A percentile compares a stretch with the other conserved stretches of the same genome.
These are phyloP conservation scores for Meandrina meandrites DNA, from an alignment of 92 coral and sea anemone genomes.

Conservation along the genomic window DNA sequence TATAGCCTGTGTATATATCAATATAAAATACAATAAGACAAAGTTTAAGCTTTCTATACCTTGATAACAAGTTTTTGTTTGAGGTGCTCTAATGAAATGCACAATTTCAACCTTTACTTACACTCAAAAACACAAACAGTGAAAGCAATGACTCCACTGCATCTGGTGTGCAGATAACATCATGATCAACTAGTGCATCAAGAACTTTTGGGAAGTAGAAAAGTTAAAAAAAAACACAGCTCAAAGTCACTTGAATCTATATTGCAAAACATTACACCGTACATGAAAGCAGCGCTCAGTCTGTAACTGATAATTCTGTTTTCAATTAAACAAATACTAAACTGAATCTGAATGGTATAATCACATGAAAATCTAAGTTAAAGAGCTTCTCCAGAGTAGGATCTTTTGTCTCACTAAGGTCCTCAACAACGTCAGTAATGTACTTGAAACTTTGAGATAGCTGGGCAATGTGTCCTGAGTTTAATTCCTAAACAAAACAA, in stretches of 20 bases:
- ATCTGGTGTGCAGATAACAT: constrained; percentile 39
- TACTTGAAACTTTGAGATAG: constrained; percentile 18
- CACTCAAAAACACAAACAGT: constrained; percentile 1
- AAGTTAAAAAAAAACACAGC: background rate
- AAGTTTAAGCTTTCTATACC: background rate
- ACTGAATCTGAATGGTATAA: constrained; percentile 32
- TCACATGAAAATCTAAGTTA: constrained; percentile 31
- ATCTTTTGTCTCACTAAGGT: background rate
- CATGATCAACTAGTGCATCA: constrained; percentile 2
- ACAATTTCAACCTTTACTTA: constrained; percentile 1
- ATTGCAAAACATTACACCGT: background rate
- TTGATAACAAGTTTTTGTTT: background rate
- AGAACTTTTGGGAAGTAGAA: constrained; percentile 29
- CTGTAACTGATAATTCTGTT: background rate
- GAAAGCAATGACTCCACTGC: constrained; percentile 25
- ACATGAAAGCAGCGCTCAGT: background rate
- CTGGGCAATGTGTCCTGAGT: constrained; percentile 22
- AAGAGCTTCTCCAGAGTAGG: constrained; percentile 23
- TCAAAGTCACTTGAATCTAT: constrained; percentile 22
- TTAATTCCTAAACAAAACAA: constrained; percentile 16
- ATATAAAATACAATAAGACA: background rate
- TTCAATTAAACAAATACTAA: background rate
- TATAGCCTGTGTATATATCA: constrained; percentile 10
- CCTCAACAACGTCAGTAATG: constrained; percentile 13
- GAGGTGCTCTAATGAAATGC: background rate